Percentiles rank a stretch among this genome's conserved stretches.
Conservation (phyloP, 2,888 invertebrate species). For the Pristionchus mayeri region DNA sequence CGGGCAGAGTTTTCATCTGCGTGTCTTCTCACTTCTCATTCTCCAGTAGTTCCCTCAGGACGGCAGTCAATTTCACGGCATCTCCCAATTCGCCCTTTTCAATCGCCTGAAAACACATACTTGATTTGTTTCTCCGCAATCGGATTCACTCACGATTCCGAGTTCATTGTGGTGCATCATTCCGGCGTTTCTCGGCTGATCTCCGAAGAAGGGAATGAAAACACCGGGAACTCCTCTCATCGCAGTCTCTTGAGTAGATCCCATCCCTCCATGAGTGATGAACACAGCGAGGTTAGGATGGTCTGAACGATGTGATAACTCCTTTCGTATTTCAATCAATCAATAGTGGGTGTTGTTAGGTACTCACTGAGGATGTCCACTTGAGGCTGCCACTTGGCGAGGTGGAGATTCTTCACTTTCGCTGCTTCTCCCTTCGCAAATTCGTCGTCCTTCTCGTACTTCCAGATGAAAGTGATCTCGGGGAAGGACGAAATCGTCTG, state of each 20-base stretch:
- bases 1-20: not conserved
- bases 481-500: slow-evolving; percentile 26
- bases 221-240: slow-evolving; percentile 44
- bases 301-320: too few relatives aligned
- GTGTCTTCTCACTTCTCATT: slow-evolving; percentile 4
- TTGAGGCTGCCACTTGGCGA: slow-evolving; percentile 31
- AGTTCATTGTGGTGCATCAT: slow-evolving; percentile 32
- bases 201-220: slow-evolving; percentile 43
- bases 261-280: slow-evolving; percentile 46
- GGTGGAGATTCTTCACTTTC: not conserved
- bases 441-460: slow-evolving; percentile 40
- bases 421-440: not conserved
- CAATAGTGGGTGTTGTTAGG: too few relatives aligned
- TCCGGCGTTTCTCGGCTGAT: slow-evolving; percentile 36
- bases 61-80: not conserved
- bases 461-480: slow-evolving; percentile 42
- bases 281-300: slow-evolving; percentile 22
- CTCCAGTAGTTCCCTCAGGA: not conserved
- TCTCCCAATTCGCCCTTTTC: not conserved
- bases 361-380: slow-evolving; percentile 36
- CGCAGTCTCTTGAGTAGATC: slow-evolving; percentile 35
- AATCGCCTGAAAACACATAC: not conserved
- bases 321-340: too few relatives aligned
- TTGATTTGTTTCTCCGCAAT: not conserved
- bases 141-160: not conserved